phyloP scores from a whole-genome alignment of 2,113 vertebrate species.

The Tragelaphus imberbis region DNA sequence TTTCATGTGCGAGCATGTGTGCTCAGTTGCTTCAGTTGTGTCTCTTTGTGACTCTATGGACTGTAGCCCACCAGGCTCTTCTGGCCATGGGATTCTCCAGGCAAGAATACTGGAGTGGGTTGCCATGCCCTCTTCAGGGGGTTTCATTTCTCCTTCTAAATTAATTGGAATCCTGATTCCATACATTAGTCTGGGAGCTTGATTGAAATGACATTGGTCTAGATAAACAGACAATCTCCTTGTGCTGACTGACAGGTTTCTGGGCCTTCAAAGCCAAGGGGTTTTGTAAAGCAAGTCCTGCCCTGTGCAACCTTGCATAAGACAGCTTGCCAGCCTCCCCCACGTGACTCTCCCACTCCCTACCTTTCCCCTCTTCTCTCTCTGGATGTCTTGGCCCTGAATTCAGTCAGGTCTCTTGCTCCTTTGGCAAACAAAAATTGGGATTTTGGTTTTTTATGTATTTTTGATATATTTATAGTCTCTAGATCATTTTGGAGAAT shows the following conservation, averaged over 20 bases:
- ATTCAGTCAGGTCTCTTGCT: background rate
- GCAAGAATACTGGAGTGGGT: background rate
- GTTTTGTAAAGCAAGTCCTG: background rate
- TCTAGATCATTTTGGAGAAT: background rate
- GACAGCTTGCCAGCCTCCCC: background rate
- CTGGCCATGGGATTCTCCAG: background rate
- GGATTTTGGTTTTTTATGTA: background rate
- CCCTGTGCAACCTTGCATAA: background rate
- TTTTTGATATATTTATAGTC: background rate
- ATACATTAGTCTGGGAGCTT: background rate
- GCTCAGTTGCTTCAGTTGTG: background rate
- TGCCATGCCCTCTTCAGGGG: background rate
- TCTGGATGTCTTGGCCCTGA: background rate
- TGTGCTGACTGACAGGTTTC: background rate
- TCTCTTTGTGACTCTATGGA: background rate
- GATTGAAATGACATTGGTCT: background rate
- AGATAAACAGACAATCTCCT: background rate
- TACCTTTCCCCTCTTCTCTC: background rate
- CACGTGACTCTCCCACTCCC: background rate
- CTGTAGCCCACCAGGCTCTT: background rate
- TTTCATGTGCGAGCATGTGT: background rate
- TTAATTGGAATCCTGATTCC: background rate
- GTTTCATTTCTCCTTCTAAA: background rate
- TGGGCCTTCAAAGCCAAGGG: background rate
- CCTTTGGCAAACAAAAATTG: background rate